Base-by-base conservation (phyloP, 2,113 vertebrate species). In the Polypterus senegalus region DNA sequence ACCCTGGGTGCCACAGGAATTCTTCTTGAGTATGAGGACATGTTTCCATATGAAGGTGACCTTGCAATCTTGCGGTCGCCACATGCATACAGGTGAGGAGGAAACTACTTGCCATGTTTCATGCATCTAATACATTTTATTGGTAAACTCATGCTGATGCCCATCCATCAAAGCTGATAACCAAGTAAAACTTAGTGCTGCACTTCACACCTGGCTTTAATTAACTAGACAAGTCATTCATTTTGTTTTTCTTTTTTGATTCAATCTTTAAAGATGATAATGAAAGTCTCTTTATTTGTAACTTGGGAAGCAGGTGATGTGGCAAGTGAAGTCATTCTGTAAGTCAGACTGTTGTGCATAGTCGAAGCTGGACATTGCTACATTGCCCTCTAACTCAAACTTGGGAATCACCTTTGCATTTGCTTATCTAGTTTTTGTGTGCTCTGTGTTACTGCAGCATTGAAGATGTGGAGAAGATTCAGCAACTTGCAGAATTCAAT, bases 1-100 rank as follows among this genome's bases (percentile, higher is more conserved):
- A 71, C 67, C 63, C 74, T 83, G 64, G 83, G 88, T 47, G 87
- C 84, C 58, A 74, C 75, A 0, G 88, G 84, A 0, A 3, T 90
- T 65, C 76, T 90, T 63, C 49, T 90, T 0, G 88, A 89, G 62
- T 90, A 89, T 3, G 88, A 90, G 67, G 88, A 90, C 65, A 88
- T 86, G 83, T 90, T 90, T 66, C 88, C 88, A 10, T 90, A 82
- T 69, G 71, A 76, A 56, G 85, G 81, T 1, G 79, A 86, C 3
- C 76, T 90, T 49, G 70, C 76, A 27, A n/a, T 77, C 58, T 76
- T 90, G 52, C 72, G 60, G 56, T 79, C 84, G 9, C 76, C 75
- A 0, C 75, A 77, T 0, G 80, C 88, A 0, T 90, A 88, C 78
- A 90, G 84, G 88, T 88, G 56, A 76, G 77, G 49, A 52, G 27